phyloP scores from a whole-genome alignment of 2,113 vertebrate genomes.

The Otocyon megalotis region DNA sequence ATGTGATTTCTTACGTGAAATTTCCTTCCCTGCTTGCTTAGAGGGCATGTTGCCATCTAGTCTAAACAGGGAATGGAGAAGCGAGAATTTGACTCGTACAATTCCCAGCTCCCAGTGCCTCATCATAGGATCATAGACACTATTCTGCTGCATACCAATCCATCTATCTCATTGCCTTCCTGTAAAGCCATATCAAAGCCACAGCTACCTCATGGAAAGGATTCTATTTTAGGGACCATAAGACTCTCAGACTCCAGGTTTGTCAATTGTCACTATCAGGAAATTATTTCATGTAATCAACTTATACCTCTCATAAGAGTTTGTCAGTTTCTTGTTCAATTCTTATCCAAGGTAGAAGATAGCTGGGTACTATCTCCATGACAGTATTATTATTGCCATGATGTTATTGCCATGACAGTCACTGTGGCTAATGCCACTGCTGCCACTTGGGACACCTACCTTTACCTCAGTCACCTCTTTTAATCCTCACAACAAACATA shows the following conservation, averaged over 20 bases:
- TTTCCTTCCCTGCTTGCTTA: not conserved
- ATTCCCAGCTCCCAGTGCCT: not conserved
- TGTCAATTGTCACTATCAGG: not conserved
- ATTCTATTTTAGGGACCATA: not conserved
- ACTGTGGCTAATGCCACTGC: too few relatives aligned
- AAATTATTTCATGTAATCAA: not conserved
- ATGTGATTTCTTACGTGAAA: not conserved
- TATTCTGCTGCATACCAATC: too few relatives aligned
- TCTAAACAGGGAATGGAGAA: too few relatives aligned
- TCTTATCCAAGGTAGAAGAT: not conserved
- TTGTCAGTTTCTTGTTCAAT: not conserved
- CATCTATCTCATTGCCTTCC: not conserved
- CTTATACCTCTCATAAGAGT: not conserved
- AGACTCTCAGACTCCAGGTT: not conserved
- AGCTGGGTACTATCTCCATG: not conserved
- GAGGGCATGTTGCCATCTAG: not conserved
- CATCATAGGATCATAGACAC: not conserved
- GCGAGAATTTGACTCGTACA: not conserved
- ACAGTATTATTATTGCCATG: too few relatives aligned
- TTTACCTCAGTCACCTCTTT: not conserved
- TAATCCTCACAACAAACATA: not conserved
- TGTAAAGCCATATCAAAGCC: not conserved
- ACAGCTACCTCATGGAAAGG: not conserved
- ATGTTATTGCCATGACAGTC: too few relatives aligned
- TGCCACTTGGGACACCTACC: fast-evolving